Evolutionary conservation across 2,113 vertebrate genomes (phyloP).

Genomic region (Lycocorax pyrrhopterus): DNA sequence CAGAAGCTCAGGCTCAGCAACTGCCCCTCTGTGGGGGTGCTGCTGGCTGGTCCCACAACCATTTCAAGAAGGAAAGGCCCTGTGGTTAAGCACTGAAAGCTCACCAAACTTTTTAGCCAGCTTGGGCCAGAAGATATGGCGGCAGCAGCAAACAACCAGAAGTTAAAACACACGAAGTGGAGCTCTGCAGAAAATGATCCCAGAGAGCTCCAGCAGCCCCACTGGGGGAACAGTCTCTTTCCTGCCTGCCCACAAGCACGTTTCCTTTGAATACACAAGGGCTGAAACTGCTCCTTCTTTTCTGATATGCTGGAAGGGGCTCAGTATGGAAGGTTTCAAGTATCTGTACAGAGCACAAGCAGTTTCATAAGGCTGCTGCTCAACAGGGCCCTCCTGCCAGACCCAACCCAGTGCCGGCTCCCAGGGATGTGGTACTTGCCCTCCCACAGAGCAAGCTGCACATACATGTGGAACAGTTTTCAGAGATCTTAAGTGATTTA

Average conservation of each 20-base stretch:
- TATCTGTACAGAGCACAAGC: neutral
- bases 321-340: neutral
- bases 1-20: neutral
- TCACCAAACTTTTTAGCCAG: neutral
- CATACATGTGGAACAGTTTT: neutral
- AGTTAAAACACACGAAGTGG: fast-evolving
- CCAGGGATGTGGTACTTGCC: neutral
- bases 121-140: neutral
- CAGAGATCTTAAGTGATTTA: neutral
- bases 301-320: neutral
- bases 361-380: neutral
- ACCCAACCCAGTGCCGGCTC: neutral
- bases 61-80: neutral
- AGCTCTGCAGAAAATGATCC: neutral
- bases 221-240: neutral
- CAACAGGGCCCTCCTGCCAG: neutral
- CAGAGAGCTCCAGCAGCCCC: neutral
- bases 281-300: neutral
- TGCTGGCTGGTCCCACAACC: neutral
- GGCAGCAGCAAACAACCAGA: neutral
- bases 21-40: neutral
- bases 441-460: neutral
- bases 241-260: neutral
- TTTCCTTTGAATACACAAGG: neutral
- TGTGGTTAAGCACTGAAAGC: neutral